A percentile compares a stretch with the other conserved stretches of the same genome.
Evolutionary conservation across 2,113 vertebrate species (phyloP).

Genomic region (Phrynosoma blainvillii): DNA sequence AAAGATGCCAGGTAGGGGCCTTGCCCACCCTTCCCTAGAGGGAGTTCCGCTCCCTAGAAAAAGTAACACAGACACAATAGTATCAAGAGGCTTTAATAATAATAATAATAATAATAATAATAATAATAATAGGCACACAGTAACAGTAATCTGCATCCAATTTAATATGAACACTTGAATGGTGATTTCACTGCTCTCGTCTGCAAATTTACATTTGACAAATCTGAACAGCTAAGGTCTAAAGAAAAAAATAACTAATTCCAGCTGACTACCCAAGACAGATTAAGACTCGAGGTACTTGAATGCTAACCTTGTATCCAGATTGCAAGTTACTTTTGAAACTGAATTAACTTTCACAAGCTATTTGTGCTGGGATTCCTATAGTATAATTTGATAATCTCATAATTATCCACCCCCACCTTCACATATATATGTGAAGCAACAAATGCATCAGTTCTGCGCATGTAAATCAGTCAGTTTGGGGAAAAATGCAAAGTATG

Average conservation of each 20-base stretch:
- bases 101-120: too few species aligned
- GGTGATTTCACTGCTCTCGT: not conserved
- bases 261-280: not conserved
- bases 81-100: not conserved
- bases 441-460: not conserved
- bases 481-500: not conserved
- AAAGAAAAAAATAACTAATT: not conserved
- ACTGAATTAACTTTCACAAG: not conserved
- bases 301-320: not conserved
- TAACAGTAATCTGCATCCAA: not conserved
- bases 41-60: too few species aligned
- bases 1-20: too few species aligned
- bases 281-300: not conserved
- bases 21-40: too few species aligned
- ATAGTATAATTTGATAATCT: not conserved
- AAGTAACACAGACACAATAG: not conserved
- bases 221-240: not conserved
- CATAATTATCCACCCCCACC: too few species aligned
- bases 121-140: too few species aligned
- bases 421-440: not conserved
- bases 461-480: not conserved
- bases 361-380: not conserved
- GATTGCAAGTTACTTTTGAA: not conserved
- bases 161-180: not conserved
- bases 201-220: not conserved